These are phyloP conservation scores for Athetis lepigone DNA, from an alignment of 2,888 invertebrate species.

Conservation along the genomic window DNA sequence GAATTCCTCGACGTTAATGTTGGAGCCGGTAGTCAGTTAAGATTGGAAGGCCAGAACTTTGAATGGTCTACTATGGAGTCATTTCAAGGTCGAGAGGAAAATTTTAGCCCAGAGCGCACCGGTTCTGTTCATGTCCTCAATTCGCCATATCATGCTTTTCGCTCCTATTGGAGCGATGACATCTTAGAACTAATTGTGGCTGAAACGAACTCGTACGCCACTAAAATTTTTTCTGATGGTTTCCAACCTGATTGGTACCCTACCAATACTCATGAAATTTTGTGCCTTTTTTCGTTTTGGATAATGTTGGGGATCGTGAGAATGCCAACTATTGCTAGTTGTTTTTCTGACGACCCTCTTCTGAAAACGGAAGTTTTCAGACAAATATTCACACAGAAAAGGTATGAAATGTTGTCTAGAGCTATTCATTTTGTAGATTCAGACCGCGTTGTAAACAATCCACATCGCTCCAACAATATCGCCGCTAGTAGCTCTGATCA, in stretches of 20 bases:
- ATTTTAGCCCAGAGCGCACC: slow-evolving; percentile 9
- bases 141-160: slow-evolving; percentile 38
- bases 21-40: no score
- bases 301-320: slow-evolving; percentile 28
- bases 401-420: no score
- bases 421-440: no score
- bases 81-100: slow-evolving; percentile 9
- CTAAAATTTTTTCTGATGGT: slow-evolving; percentile 6
- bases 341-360: slow-evolving; percentile 1
- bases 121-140: slow-evolving; percentile 4
- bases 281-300: slow-evolving; percentile 27
- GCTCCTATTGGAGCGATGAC: slow-evolving; percentile 31
- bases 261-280: slow-evolving; percentile 25
- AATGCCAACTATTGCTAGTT: slow-evolving; percentile 20
- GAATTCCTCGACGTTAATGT: no score
- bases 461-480: no score
- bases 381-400: background rate
- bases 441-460: no score
- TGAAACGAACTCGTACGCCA: slow-evolving; percentile 35
- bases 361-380: slow-evolving; percentile 9
- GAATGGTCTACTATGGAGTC: slow-evolving; percentile 23
- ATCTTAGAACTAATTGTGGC: slow-evolving; percentile 26
- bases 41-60: background rate
- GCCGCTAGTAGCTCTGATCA: slow-evolving; percentile 18
- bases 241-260: slow-evolving; percentile 21